phyloP scores from a whole-genome alignment of 2,797 vertebrate genomes.

The Sebastes oblongus region DNA sequence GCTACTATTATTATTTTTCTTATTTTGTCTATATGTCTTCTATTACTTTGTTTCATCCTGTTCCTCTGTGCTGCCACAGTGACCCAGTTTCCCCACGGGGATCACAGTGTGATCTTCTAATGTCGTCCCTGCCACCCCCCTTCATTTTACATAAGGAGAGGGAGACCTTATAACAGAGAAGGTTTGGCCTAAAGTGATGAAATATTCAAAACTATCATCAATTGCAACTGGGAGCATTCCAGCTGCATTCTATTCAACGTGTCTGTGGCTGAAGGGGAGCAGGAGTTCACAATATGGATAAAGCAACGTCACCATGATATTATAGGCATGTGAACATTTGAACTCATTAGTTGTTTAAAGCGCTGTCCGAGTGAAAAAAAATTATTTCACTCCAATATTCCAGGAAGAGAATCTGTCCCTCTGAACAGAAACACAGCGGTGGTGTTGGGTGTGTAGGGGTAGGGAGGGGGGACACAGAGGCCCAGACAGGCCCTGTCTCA shows the following conservation, averaged over 20 bases:
- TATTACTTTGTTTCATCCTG: conserved; percentile 20
- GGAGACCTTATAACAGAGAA: neutral
- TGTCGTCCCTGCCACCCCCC: neutral
- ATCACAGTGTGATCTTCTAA: conserved; percentile 19
- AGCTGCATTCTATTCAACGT: neutral
- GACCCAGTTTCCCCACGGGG: conserved; percentile 42
- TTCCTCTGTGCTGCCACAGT: conserved; percentile 16
- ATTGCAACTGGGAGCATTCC: neutral
- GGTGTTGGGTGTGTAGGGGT: neutral
- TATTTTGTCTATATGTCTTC: neutral
- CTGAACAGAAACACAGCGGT: neutral
- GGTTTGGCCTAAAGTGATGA: neutral
- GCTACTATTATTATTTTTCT: neutral
- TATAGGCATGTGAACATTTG: neutral
- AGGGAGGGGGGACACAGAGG: neutral
- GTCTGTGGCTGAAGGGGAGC: neutral
- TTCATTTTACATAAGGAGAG: neutral
- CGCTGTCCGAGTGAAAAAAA: neutral
- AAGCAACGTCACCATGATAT: neutral
- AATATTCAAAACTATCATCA: neutral
- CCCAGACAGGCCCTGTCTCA: conserved; percentile 9
- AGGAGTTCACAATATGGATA: neutral
- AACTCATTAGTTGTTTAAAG: neutral
- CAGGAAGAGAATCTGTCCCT: neutral
- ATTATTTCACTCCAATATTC: neutral